Base-by-base conservation (phyloP, 2,113 vertebrate genomes). In the Spea bombifrons region DNA sequence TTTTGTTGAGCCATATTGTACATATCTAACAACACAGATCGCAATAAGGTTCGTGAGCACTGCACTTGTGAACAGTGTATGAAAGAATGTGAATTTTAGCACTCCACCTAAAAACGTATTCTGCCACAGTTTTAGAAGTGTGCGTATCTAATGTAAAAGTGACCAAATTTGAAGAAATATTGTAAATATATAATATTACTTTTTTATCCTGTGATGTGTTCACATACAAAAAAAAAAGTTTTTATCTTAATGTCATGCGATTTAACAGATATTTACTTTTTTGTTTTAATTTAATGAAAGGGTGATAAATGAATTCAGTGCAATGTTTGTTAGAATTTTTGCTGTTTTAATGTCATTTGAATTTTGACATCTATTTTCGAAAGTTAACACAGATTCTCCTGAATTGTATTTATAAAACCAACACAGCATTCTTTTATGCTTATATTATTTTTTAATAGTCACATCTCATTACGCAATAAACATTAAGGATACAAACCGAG, bases 191-290 rank as follows among this genome's bases (percentile, higher is more conserved):
- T 64, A 68, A 80, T 64, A 68, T 66, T 64, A 74, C 87, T 93
- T 90, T 90, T 90, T 88, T 89, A 90, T 88, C 91, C 88, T 90
- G 87, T 89, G 87, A 86, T 83, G 84, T 88, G 88, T 88, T 88
- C 85, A 89, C 89, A 90, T 90, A 90, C 88, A 91, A 91, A 85
- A 84, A 73, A 85, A 84, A 73, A 82, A 85, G 48, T 86, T 91
- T 92, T 93, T 93, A 90, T 91, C 89, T 86, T 85, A 88, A 13
- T 74, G 63, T 74, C 45, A 3, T 68, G 64, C 50, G 57, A 59
- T 74, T 73, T 68, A 68, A 50, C 12, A 45, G 15, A 80, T 80
- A 55, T 80, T 49, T n/a, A 52, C 65, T 44, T 5, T 66, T 59
- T 73, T 72, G n/a, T 67, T 80, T 66, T 73, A 61, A 73, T 61